Percentiles rank a stretch among this genome's conserved stretches.
Evolutionary conservation across 2,888 invertebrate species (phyloP).

Genomic region (Synergus gifuensis): DNA sequence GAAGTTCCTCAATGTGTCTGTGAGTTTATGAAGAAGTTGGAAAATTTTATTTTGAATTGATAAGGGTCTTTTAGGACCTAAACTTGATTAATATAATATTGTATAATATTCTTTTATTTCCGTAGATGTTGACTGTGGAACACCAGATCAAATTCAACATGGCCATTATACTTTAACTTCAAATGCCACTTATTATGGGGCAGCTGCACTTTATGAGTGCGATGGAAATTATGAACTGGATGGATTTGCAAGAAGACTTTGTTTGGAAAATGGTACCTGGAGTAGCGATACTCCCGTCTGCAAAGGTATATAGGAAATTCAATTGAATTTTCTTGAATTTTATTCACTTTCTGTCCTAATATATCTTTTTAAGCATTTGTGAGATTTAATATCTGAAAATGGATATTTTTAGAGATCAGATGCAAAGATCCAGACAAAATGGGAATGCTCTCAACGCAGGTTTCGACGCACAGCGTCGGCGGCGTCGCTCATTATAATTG

Average conservation of each 20-base stretch:
- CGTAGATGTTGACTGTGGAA: conserved; percentile 91
- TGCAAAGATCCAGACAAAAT: conserved; percentile 85
- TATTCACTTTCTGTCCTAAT: not conserved
- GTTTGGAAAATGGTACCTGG: conserved; percentile 94
- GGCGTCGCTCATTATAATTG: conserved; percentile 90
- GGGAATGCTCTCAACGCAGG: conserved; percentile 79
- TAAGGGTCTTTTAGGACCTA: not conserved
- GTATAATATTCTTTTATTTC: not conserved
- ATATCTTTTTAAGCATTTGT: too few relatives aligned
- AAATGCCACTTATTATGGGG: conserved; percentile 93
- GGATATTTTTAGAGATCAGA: conserved; percentile 83
- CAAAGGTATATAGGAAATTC: conserved; percentile 80
- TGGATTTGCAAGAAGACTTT: conserved; percentile 90
- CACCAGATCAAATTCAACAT: conserved; percentile 85
- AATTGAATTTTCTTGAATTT: not conserved
- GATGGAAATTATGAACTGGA: conserved; percentile 88
- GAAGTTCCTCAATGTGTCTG: conserved; percentile 90
- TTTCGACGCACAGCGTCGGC: conserved; percentile 86
- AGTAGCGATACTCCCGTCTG: conserved; percentile 91
- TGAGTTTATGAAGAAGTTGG: conserved; percentile 78
- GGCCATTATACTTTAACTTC: conserved; percentile 90
- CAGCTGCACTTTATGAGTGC: conserved; percentile 91
- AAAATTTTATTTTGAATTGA: conserved; percentile 41
- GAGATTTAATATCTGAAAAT: not conserved
- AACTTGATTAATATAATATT: too few relatives aligned